Evolutionary conservation across 2,888 invertebrate genomes (phyloP), one percentile per base, ranked within the genome.

Genomic region (Yponomeuta malinellus): DNA sequence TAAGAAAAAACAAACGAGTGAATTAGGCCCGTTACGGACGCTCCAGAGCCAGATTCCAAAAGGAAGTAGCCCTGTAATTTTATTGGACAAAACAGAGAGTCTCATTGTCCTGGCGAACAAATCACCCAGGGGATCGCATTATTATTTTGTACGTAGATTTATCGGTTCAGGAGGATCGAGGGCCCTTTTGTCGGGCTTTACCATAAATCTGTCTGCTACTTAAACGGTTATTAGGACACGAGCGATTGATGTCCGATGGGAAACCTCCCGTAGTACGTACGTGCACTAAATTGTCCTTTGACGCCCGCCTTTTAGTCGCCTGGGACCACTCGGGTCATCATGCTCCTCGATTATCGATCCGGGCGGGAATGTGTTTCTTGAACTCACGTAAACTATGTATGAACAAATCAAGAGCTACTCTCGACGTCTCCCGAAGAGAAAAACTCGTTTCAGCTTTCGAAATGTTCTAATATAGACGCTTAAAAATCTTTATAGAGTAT

Each of bases 101-200:
- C 83, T 87, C 86, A 87, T 88, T 88, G 86, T 89, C 84, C 83
- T 81, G 81, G 80, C 78, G 84, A 83, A 89, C 89, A 88, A 89
- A 89, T 89, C 85, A 87, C 83, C 77, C 70, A 59, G 75, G 85
- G 86, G 86, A 87, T 87, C 85, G 88, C 37, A 70, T 70, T 87
- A 90, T 90, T 90, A 89, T 89, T 89, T 89, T 84, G 85, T 86
- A 83, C 84, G 87, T 87, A 88, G 90, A 90, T 90, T 90, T 90
- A 90, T 90, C 81, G 88, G 82, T 82, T 81, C 82, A 83, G 81
- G 78, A 80, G 84, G 85, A 85, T 86, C 83, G 86, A 82, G 82
- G 84, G 82, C 84, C 86, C 85, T 82, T 88, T 90, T 89, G 88
- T 90, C 86, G 87, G 89, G 86, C 76, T 87, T 87, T 85, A 83